A percentile compares a stretch with the other conserved stretches of the same genome.
Evolutionary conservation across 2,113 vertebrate species (phyloP).

Genomic region (Chauna torquata): DNA sequence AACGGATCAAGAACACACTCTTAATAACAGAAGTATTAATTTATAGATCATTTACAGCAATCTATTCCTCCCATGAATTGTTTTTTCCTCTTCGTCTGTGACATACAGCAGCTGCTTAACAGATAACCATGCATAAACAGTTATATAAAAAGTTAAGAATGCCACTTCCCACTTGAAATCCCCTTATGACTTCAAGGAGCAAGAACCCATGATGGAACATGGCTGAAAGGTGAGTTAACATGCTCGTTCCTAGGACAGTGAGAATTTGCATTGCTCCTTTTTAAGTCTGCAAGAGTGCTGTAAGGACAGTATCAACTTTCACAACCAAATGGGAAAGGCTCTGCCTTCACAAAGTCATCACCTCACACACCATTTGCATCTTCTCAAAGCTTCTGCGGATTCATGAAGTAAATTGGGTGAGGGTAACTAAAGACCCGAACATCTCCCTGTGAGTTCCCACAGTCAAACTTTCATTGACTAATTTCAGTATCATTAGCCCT

Average conservation of each 20-base stretch:
- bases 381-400: neutral
- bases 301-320: accelerated
- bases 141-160: neutral
- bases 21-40: neutral
- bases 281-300: neutral
- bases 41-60: neutral
- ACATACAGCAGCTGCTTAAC: neutral
- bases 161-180: constrained; percentile 10
- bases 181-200: neutral
- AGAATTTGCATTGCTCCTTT: neutral
- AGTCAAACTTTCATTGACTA: neutral
- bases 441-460: neutral
- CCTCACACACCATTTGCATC: accelerated
- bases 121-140: neutral
- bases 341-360: neutral
- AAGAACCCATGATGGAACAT: neutral
- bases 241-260: accelerated
- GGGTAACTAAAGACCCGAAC: neutral
- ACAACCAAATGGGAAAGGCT: neutral
- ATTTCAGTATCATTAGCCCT: too few species aligned
- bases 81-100: neutral
- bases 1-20: accelerated
- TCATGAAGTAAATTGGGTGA: neutral
- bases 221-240: neutral
- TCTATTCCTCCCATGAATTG: neutral